Evolutionary conservation across 2,797 vertebrate genomes (phyloP).

Genomic region (Lacerta viridis): DNA sequence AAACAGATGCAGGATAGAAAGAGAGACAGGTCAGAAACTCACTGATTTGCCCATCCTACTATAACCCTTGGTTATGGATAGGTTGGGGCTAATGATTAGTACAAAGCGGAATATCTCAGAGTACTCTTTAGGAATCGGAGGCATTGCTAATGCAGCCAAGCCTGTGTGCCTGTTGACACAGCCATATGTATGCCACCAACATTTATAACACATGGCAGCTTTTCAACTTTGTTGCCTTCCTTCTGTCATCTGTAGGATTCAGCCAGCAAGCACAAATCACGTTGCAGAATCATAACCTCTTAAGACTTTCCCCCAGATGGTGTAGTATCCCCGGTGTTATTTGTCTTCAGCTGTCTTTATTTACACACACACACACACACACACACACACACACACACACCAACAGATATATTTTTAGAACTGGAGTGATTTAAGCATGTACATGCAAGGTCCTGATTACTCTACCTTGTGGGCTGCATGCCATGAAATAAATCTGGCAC

Average conservation of each 20-base stretch:
- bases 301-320: constrained; percentile 23
- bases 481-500: constrained; percentile 33
- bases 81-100: not conserved
- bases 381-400: not conserved
- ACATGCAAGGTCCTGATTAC: not conserved
- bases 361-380: not conserved
- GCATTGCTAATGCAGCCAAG: not conserved
- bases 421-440: constrained; percentile 35
- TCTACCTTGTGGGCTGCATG: constrained; percentile 32
- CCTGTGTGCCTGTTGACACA: constrained; percentile 15
- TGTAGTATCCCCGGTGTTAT: not conserved
- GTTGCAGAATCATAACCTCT: constrained; percentile 44
- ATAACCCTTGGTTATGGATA: not conserved
- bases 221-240: not conserved
- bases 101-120: not conserved
- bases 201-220: constrained; percentile 36
- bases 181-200: not conserved
- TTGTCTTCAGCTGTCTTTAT: not conserved
- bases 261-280: constrained; percentile 27
- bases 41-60: too few species aligned
- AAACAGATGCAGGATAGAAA: not conserved
- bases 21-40: not conserved
- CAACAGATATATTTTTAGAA: constrained; percentile 34
- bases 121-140: not conserved
- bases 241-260: constrained; percentile 28